Percentiles rank a stretch among this genome's conserved stretches.
These are phyloP conservation scores for Halesus radiatus DNA, from an alignment of 1,140 invertebrate species.

Conservation along the genomic window DNA sequence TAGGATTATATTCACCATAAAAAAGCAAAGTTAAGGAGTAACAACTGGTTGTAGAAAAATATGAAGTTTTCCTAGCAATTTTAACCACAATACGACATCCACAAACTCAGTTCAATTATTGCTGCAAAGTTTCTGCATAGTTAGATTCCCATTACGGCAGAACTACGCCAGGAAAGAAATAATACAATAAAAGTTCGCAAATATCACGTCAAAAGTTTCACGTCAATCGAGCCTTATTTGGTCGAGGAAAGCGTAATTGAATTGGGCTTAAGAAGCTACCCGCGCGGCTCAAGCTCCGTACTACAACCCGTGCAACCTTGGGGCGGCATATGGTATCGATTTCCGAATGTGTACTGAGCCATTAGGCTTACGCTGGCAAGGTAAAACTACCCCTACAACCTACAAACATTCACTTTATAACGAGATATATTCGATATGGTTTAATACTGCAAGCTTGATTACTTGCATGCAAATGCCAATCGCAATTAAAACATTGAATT, in stretches of 20 bases:
- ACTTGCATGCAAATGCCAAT: too few relatives aligned
- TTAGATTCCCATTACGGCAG: too few relatives aligned
- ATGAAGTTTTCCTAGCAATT: too few relatives aligned
- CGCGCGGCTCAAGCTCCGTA: not conserved
- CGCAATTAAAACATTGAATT: too few relatives aligned
- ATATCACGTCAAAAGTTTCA: not conserved
- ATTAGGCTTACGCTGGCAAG: constrained; percentile 18
- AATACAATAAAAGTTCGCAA: not conserved
- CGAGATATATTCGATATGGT: not conserved
- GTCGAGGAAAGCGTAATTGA: constrained; percentile 24
- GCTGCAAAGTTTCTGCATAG: too few relatives aligned
- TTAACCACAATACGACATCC: too few relatives aligned
- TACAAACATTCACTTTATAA: constrained; percentile 14
- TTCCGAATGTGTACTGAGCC: constrained; percentile 44
- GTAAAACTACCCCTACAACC: constrained; percentile 19
- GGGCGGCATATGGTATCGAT: constrained; percentile 35
- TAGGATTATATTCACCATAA: too few relatives aligned
- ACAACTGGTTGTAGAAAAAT: too few relatives aligned
- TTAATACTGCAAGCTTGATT: too few relatives aligned
- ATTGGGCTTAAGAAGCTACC: constrained; percentile 21
- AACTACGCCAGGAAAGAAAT: not conserved
- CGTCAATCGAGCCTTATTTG: constrained; percentile 9
- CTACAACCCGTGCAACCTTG: constrained; percentile 38
- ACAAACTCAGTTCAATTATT: too few relatives aligned
- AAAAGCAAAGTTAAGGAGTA: too few relatives aligned